Percentiles rank a stretch among this genome's conserved stretches.
Evolutionary conservation across 2,888 invertebrate genomes (phyloP).

Genomic region (Pheosia gnoma): DNA sequence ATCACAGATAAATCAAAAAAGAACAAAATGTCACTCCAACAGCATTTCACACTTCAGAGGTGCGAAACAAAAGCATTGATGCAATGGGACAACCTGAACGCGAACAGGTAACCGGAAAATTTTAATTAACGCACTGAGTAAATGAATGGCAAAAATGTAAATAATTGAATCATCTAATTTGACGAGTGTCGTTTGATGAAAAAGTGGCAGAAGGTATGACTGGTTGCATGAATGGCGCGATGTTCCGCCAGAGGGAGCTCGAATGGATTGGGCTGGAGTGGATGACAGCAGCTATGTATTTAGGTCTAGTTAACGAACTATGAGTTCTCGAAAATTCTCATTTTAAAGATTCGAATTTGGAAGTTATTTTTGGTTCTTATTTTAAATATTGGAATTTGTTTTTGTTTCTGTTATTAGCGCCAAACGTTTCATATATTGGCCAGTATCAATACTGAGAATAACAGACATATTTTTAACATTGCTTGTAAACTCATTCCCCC

Average conservation of each 20-base stretch:
- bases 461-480: no score
- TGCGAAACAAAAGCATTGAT: conserved; percentile 73
- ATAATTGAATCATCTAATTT: conserved; percentile 77
- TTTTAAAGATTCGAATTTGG: background rate
- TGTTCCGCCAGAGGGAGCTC: conserved; percentile 60
- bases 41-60: conserved; percentile 78
- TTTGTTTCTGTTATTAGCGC: no score
- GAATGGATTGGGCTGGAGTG: conserved; percentile 51
- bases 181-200: conserved; percentile 69
- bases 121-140: conserved; percentile 77
- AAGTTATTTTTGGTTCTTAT: no score
- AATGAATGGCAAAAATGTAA: conserved; percentile 62
- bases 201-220: conserved; percentile 56
- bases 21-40: conserved; percentile 58
- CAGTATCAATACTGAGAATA: no score
- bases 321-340: conserved; percentile 21
- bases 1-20: conserved; percentile 27
- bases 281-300: conserved; percentile 26
- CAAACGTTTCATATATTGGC: no score
- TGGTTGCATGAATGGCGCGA: conserved; percentile 60
- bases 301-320: conserved; percentile 28
- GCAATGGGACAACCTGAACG: conserved; percentile 35
- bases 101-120: conserved; percentile 66
- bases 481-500: no score
- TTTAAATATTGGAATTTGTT: no score